Base-by-base conservation (phyloP, 2,888 invertebrate genomes). In the Tipula lateralis region DNA sequence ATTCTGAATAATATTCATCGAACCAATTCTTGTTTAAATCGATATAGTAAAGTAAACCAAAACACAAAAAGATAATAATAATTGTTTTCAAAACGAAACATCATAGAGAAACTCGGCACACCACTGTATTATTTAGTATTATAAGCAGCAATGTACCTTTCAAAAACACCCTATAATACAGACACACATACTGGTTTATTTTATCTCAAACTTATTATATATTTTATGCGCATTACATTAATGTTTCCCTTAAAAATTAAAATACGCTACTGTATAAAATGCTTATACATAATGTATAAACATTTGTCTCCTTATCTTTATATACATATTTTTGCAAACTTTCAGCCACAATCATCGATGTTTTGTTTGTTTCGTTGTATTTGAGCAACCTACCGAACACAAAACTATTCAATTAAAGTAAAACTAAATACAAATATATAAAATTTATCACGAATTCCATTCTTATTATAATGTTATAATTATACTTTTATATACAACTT, bases 371-470 rank as follows among this genome's bases (percentile, higher is more conserved):
- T 24, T 24, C 24, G 66, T 24, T 66, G 24, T 66, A 24, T 66
- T 66, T 24, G 2, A 66, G 24, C 24, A 66, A 9, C 66, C 24
- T 66, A 66, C 9, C 66, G 66, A 66, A 66, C 66, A 66, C 24
- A 66, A 66, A 66, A 66, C 7, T 66, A 66, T 66, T 66, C 66
- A 66, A 66, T 66, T 66, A 66, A 24, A 66, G n/a, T 16, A 16
- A 5, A 50, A 66, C 66, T 50, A 50, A 50, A 50, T 50, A 50
- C 24, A 66, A 66, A 66, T 66, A 66, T 24, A 66, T 66, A 24
- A 66, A 19, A 66, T 66, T 66, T 66, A 66, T 66, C 66, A 66
- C 66, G 66, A 66, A 66, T 66, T 66, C 66, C 66, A 66, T 66
- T 66, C 66, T 24, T 24, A 66, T 66, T 66, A 66, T 66, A 66